Conservation (phyloP, 2,113 vertebrate species). For the Dicerorhinus sumatrensis region DNA sequence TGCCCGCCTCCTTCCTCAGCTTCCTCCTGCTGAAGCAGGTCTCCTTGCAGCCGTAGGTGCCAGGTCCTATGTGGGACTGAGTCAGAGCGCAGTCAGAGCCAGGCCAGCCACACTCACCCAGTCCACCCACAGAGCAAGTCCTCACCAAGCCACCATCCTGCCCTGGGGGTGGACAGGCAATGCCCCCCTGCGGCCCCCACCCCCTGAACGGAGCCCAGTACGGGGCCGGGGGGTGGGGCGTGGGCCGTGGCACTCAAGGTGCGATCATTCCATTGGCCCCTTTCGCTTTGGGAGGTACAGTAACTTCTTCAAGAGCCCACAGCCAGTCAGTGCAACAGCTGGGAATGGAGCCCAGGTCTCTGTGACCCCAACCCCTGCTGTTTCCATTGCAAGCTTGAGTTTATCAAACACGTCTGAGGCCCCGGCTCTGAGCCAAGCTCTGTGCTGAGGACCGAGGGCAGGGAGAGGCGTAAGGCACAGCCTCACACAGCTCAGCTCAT, state of each 20-base stretch:
- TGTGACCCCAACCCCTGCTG: not conserved
- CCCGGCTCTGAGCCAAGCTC: not conserved
- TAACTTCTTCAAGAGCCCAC: not conserved
- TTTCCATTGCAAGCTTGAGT: not conserved
- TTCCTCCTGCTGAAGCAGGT: slow-evolving; percentile 80
- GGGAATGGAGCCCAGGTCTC: not conserved
- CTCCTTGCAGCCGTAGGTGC: slow-evolving; percentile 77
- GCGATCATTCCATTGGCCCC: not conserved
- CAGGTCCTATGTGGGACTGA: slow-evolving; percentile 86
- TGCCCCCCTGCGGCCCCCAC: no score
- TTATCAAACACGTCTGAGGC: not conserved
- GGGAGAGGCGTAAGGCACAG: not conserved
- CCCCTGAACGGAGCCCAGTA: not conserved
- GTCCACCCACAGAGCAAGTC: not conserved
- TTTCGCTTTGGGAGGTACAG: not conserved
- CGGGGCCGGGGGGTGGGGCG: no score
- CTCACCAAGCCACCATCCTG: not conserved
- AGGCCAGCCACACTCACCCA: not conserved
- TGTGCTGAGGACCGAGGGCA: not conserved
- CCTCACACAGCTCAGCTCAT: not conserved
- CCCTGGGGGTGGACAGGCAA: not conserved
- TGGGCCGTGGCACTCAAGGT: not conserved
- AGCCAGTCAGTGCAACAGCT: not conserved
- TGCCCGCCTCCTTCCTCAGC: slow-evolving; percentile 70
- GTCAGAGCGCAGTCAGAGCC: not conserved